Evolutionary conservation across 2,888 invertebrate genomes (phyloP).

Genomic region (Alloscopus bannaensis): DNA sequence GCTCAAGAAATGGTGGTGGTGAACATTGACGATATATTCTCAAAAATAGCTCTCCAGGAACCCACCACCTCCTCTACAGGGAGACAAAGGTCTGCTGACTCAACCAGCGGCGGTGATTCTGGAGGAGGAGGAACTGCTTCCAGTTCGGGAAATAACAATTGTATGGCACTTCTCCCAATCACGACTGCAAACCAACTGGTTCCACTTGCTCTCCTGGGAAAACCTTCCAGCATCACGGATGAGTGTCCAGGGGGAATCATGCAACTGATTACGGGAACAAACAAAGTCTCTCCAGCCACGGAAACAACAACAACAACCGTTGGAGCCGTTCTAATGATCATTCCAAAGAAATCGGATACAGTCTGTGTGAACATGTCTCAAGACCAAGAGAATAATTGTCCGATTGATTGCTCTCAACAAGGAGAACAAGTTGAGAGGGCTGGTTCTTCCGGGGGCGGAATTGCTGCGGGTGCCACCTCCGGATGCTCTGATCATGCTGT

Average conservation of each 20-base stretch:
- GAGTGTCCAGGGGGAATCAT: constrained; percentile 30
- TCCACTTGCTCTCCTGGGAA: constrained; percentile 36
- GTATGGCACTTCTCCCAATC: constrained; percentile 32
- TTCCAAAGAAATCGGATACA: constrained; percentile 47
- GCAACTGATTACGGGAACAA: constrained; percentile 38
- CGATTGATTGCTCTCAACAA: neutral
- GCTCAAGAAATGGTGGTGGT: neutral
- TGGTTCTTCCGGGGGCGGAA: no score
- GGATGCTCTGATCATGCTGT: constrained; percentile 13
- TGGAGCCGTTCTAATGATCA: constrained; percentile 47
- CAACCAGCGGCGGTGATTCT: neutral
- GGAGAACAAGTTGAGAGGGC: no score
- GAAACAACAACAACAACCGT: constrained; percentile 17
- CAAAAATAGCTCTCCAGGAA: no score
- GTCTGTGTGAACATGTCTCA: constrained; percentile 23
- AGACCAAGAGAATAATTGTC: constrained; percentile 36
- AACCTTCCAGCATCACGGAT: constrained; percentile 16
- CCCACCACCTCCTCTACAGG: no score
- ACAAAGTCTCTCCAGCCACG: constrained; percentile 41
- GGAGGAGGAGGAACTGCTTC: neutral
- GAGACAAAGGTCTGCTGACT: no score
- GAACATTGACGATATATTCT: neutral
- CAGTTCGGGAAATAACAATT: constrained; percentile 24
- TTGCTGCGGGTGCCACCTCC: no score
- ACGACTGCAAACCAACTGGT: constrained; percentile 16